A percentile compares a stretch with the other conserved stretches of the same genome.
Evolutionary conservation across 2,797 vertebrate genomes (phyloP).

Genomic region (Enoplosus armatus): DNA sequence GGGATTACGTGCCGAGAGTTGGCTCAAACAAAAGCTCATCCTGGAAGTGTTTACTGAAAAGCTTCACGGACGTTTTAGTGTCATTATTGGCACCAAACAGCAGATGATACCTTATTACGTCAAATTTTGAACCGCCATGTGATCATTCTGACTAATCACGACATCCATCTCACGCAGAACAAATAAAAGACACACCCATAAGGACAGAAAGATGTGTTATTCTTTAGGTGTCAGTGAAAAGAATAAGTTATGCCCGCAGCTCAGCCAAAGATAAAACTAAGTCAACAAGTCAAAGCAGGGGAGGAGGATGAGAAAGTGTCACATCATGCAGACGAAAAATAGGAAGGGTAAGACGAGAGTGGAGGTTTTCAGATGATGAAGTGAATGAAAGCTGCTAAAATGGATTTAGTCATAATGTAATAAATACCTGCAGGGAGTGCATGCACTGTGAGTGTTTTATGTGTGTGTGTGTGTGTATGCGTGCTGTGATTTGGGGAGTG

Average conservation of each 20-base stretch:
- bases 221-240: slow-evolving; percentile 11
- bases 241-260: background rate
- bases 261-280: slow-evolving; percentile 20
- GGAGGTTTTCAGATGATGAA: slow-evolving; percentile 32
- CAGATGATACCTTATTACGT: slow-evolving; percentile 11
- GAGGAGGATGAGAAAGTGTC: slow-evolving; percentile 33
- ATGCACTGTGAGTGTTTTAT: slow-evolving; percentile 51
- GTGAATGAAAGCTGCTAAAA: slow-evolving; percentile 28
- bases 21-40: slow-evolving; percentile 48
- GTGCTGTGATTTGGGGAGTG: slow-evolving; percentile 66
- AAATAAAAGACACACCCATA: slow-evolving; percentile 44
- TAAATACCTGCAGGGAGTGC: slow-evolving; percentile 28
- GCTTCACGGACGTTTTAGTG: background rate
- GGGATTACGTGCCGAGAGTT: slow-evolving; percentile 41
- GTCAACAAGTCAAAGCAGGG: slow-evolving; percentile 20
- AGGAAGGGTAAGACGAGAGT: slow-evolving; percentile 10
- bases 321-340: slow-evolving; percentile 49
- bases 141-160: slow-evolving; percentile 4
- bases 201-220: background rate
- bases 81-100: background rate
- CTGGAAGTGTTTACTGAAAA: slow-evolving; percentile 16
- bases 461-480: slow-evolving; percentile 22
- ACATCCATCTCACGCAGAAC: slow-evolving; percentile 1
- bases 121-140: background rate
- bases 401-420: slow-evolving; percentile 9